These are phyloP conservation scores for Boulengeromyrus knoepffleri DNA, from an alignment of 2,113 vertebrate genomes.

Conservation along the genomic window DNA sequence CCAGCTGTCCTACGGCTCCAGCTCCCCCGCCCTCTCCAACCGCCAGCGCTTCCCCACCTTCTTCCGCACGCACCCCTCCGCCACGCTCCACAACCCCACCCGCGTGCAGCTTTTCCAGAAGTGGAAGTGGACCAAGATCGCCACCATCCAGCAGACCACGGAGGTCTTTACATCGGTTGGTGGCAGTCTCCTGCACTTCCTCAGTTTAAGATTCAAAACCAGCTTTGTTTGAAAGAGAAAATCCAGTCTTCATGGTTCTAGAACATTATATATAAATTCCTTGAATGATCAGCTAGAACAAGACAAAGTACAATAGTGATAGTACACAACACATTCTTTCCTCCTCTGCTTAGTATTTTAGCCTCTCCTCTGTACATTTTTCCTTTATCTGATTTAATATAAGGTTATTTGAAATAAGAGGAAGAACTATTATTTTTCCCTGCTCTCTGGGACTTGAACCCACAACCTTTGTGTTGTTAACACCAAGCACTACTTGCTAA, in stretches of 20 bases:
- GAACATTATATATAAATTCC: not conserved
- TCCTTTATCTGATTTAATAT: not conserved
- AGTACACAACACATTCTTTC: not conserved
- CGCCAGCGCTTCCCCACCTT: slow-evolving; percentile 89
- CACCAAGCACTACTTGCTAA: not conserved
- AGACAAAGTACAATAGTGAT: not conserved
- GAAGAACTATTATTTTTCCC: not conserved
- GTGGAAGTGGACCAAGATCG: slow-evolving; percentile 94
- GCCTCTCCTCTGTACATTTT: not conserved
- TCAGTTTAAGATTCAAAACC: not conserved
- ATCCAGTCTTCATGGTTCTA: not conserved
- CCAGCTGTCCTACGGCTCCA: slow-evolving; percentile 89
- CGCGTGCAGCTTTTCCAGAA: slow-evolving; percentile 88
- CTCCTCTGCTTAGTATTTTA: slow-evolving; percentile 13
- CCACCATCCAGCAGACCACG: slow-evolving; percentile 93
- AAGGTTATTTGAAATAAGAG: not conserved
- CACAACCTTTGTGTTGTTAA: not conserved
- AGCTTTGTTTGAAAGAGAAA: not conserved
- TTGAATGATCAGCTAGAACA: not conserved
- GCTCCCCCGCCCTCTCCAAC: slow-evolving; percentile 86
- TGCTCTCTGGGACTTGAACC: not conserved
- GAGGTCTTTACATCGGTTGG: slow-evolving; percentile 94
- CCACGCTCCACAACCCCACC: slow-evolving; percentile 90
- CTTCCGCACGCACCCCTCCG: slow-evolving; percentile 88
- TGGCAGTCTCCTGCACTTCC: slow-evolving; percentile 19